Evolutionary conservation across 2,113 vertebrate genomes (phyloP), one percentile per base, ranked within the genome.

Genomic region (Meles meles): DNA sequence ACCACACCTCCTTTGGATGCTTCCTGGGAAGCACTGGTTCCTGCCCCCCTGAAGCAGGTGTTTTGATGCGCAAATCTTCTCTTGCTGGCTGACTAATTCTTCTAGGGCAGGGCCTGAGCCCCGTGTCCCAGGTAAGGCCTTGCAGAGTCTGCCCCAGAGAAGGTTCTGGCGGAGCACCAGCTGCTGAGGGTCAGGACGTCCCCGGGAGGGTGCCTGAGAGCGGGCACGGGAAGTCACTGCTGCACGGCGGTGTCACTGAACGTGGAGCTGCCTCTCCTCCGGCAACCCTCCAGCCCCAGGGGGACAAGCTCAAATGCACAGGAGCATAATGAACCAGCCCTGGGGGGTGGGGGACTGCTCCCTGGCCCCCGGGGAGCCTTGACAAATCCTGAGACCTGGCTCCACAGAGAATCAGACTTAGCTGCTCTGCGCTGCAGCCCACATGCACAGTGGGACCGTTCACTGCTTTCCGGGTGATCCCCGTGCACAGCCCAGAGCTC

Each of bases 21-120:
- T 52, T 93, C 49, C 61, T 21, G 59, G 90, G 39, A 61, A 37
- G 72, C 61, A 61, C 29, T 4, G 0, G 37, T 27, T 87, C 95
- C 85, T 42, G 76, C 71, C 86, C 88, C 74, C 61, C 42, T 37
- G 39, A 88, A 89, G 63, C 71, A 49, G 77, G 42, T 95, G 96
- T 92, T 96, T 97, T 97, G 85, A 89, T 1, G 23, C 44, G n/a
- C 20, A 17, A 37, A 37, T 67, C 52, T 92, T 96, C 79, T 93
- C 83, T 92, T 18, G 79, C 59, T 44, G 39, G 37, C 42, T 80
- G 57, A 96, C 88, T 65, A 57, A 65, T 65, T 93, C 65, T 94
- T 87, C 88, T 71, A 88, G 89, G 76, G 74, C 44, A 67, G 67
- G 42, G 39, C 72, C 61, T 47, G 15, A 69, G 90, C 59, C 89